These are phyloP conservation scores for Protobothrops mucrosquamatus DNA, from an alignment of 2,113 vertebrate species.

Conservation along the genomic window DNA sequence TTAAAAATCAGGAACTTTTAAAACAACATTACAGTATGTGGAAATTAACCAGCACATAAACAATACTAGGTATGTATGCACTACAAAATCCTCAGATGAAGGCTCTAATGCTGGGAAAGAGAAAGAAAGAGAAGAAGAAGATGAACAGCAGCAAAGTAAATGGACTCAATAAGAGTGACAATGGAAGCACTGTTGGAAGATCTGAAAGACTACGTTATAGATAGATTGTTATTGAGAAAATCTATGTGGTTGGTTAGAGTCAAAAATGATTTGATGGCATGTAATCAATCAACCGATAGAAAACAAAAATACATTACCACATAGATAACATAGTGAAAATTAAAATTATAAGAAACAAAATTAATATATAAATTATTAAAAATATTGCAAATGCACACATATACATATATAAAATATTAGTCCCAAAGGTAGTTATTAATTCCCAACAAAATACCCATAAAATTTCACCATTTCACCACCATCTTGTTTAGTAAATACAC, in stretches of 20 bases:
- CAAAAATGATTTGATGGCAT: not conserved
- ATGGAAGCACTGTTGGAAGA: not conserved
- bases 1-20: not conserved
- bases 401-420: not conserved
- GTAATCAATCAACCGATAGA: not conserved
- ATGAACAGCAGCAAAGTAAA: not conserved
- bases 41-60: not conserved
- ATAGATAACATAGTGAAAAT: not conserved
- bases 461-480: not conserved
- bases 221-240: not conserved
- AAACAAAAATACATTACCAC: not conserved
- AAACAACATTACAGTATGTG: not conserved
- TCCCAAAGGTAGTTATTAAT: not conserved
- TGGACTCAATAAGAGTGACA: not conserved
- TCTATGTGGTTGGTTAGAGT: not conserved
- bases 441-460: not conserved
- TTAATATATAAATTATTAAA: not conserved
- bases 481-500: conserved; percentile 1
- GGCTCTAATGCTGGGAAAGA: not conserved
- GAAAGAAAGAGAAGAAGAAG: not conserved
- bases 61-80: not conserved
- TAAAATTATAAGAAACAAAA: not conserved
- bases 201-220: not conserved
- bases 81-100: not conserved
- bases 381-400: not conserved